Evolutionary conservation across 1,140 invertebrate genomes (phyloP).

Genomic region (Drosophila willistoni): DNA sequence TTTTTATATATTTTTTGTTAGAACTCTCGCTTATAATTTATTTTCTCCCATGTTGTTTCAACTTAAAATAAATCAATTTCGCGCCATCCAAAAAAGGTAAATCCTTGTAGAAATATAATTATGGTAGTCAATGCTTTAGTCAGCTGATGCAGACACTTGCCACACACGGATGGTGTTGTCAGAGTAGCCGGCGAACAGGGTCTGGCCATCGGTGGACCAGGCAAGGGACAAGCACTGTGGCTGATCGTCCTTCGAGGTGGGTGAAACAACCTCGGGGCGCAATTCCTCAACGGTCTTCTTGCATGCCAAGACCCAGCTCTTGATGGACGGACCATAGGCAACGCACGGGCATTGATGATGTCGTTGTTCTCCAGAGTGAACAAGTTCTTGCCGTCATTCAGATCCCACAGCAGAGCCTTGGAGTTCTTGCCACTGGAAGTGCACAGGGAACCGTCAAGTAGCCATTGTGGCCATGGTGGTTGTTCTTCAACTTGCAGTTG

Average conservation of each 20-base stretch:
- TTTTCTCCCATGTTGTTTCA: slow-evolving; percentile 41
- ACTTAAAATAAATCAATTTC: slow-evolving; percentile 55
- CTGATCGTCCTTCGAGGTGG: slow-evolving; percentile 91
- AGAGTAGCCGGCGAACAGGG: slow-evolving; percentile 99
- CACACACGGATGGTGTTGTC: slow-evolving; percentile 99
- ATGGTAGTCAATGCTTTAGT: slow-evolving; percentile 62
- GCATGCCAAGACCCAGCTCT: slow-evolving; percentile 99
- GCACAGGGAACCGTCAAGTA: slow-evolving; percentile 99
- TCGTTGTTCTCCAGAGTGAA: slow-evolving; percentile 99
- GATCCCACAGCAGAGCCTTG: slow-evolving; percentile 99
- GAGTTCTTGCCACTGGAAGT: slow-evolving; percentile 99
- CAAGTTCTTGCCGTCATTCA: slow-evolving; percentile 99
- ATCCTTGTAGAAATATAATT: slow-evolving; percentile 22
- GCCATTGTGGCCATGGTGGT: slow-evolving; percentile 98
- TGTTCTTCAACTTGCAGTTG: slow-evolving; percentile 99
- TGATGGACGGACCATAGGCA: slow-evolving; percentile 99
- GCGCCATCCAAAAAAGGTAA: slow-evolving; percentile 29
- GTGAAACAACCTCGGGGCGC: slow-evolving; percentile 94
- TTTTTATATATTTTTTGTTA: slow-evolving; percentile 19
- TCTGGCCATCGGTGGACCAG: slow-evolving; percentile 99
- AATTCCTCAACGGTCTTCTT: slow-evolving; percentile 99
- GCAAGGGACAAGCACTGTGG: slow-evolving; percentile 98
- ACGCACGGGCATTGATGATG: slow-evolving; percentile 98
- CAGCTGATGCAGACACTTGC: slow-evolving; percentile 94
- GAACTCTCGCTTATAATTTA: slow-evolving; percentile 59